Evolutionary conservation across 2,113 vertebrate species (phyloP).

Genomic region (Hydropotes inermis): DNA sequence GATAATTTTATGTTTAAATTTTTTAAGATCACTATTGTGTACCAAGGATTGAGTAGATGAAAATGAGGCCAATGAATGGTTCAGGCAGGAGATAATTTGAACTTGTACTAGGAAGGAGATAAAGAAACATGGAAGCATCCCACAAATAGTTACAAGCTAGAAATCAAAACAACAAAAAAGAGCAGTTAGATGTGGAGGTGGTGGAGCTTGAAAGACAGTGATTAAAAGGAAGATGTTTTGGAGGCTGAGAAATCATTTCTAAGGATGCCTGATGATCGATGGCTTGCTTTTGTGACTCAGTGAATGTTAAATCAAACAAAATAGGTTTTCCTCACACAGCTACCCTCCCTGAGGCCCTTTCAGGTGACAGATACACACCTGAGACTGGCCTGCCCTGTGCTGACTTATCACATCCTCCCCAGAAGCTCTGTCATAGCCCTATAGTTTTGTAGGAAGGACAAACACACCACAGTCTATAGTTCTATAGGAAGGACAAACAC

Average conservation of each 20-base stretch:
- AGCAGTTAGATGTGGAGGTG: background rate
- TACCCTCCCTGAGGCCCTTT: background rate
- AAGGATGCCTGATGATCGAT: background rate
- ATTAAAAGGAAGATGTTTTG: background rate
- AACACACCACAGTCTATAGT: background rate
- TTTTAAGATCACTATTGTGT: background rate
- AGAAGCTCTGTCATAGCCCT: background rate
- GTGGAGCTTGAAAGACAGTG: background rate
- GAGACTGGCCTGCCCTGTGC: no score
- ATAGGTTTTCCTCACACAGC: background rate
- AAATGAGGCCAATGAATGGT: background rate
- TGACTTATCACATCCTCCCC: background rate
- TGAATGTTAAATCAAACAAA: background rate
- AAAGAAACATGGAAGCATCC: background rate
- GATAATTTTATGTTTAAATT: background rate
- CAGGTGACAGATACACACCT: background rate
- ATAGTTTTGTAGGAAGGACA: background rate
- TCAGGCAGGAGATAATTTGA: background rate
- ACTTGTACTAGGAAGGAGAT: background rate
- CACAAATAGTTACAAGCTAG: background rate
- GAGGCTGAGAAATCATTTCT: background rate
- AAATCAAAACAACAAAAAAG: background rate
- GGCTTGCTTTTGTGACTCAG: background rate
- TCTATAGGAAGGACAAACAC: background rate
- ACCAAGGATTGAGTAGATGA: background rate